Base-by-base conservation (phyloP, 2,797 vertebrate genomes). In the Calcarius lapponicus region DNA sequence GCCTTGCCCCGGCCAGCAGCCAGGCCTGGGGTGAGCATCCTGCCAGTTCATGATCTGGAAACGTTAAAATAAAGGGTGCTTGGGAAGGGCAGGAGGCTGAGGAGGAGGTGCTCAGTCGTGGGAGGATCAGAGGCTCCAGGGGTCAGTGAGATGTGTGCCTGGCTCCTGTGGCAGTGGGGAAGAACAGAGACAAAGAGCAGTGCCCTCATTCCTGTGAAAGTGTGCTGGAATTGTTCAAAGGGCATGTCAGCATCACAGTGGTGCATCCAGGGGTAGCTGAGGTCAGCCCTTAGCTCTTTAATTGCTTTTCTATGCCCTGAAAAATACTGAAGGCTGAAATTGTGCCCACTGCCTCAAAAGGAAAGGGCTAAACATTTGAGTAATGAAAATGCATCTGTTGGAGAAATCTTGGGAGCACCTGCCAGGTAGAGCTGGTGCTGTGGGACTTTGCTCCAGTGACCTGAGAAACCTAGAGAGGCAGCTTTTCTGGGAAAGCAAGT, bases 401-500 rank as follows among this genome's bases (percentile, higher is more conserved):
- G 24, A 51, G 50, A 13, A 70, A 65, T 38, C 79, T 65, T 71
- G 61, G 65, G 74, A 91, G 42, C 20, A 50, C 21, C 32, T 65
- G 17, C 8, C 72, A n/a, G 61, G 48, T 50, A 32, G 17, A 79
- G 69, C 47, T 7, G 1, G 51, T 38, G 66, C 34, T 70, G 45
- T 64, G 70, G 58, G 56, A 94, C 96, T 96, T 94, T 76, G 82
- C 36, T 88, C 88, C 70, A 57, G 47, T 88, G 84, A 92, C 84
- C 89, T 31, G 40, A 67, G 76, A 58, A 83, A 84, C 58, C 69
- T 32, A 12, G 29, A 80, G 54, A 70, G 48, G 34, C 50, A 69
- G n/a, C 31, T 91, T 83, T 93, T 88, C 93, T 79, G 51, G 70
- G 90, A 90, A 86, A 69, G 62, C 0, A 0, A 58, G 38, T 75